Base-by-base conservation (phyloP, 2,113 vertebrate genomes). In the Acrocephalus kingi region DNA sequence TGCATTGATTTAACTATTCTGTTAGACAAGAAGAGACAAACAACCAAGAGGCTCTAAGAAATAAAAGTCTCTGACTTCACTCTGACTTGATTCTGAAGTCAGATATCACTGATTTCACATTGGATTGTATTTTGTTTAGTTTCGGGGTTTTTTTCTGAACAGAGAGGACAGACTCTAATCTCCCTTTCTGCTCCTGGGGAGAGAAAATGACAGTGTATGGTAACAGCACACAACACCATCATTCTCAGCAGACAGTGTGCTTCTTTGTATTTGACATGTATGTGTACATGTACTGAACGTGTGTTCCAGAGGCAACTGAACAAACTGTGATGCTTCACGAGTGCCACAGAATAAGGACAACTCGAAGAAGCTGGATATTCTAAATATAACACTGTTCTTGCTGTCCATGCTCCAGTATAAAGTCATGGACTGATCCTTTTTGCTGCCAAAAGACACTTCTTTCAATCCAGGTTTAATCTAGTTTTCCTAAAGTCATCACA, bases 241-340 rank as follows among this genome's bases (percentile, higher is more conserved):
- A 73, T 27, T 68, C 20, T 66, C 4, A 3, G 62, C 22, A 82
- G 55, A 66, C 31, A 76, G 9, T 31, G 20, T 84, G 41, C 22
- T 73, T 54, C 21, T 37, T 45, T 74, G 8, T 30, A 77, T 58
- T 89, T 77, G 22, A 19, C 62, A 12, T 19, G 35, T 35, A 35
- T 8, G 35, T 35, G 35, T 35, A 35, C 35, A 35, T 35, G 35
- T n/a, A 62, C 64, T 58, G 43, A 74, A 35, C 0, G 0, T 8
- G 33, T 81, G 51, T 66, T 88, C 46, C 54, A 46, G 59, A 62
- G 39, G 30, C n/a, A 80, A 73, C n/a, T 68, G 74, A 95, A 64
- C 25, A 13, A 80, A 49, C 37, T 37, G 45, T 35, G 71, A 51
- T 62, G 46, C 41, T 76, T 74, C 76, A 6, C 4, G 8, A 90